These are phyloP conservation scores for Drosophila affinis DNA, from an alignment of 2,888 invertebrate genomes.

Conservation along the genomic window DNA sequence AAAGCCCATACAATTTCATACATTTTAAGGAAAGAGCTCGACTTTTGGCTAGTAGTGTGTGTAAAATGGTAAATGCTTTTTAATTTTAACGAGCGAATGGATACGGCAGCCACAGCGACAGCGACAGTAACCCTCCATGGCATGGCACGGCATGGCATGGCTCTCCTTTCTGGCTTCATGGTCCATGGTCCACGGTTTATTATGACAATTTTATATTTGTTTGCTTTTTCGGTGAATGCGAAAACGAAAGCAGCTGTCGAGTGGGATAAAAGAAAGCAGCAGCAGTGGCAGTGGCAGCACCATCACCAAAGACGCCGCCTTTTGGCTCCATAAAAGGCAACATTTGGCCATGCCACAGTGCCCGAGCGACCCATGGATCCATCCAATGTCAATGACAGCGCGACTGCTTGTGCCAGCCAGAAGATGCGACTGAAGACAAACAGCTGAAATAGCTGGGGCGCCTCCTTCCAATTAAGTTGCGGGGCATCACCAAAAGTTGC, in stretches of 20 bases:
- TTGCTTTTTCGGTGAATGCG: constrained; percentile 50
- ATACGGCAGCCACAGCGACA: background rate
- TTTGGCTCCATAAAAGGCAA: constrained; percentile 67
- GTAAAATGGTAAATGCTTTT: constrained; percentile 58
- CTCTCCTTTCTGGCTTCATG: constrained; percentile 1
- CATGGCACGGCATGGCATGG: constrained; percentile 16
- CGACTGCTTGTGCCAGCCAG: constrained; percentile 10
- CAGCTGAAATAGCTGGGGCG: constrained; percentile 8
- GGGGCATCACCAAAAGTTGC: constrained; percentile 51
- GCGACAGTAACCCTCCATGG: constrained; percentile 15
- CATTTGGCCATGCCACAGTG: constrained; percentile 17
- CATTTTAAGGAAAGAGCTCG: constrained; percentile 32
- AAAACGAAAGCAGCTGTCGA: constrained; percentile 61
- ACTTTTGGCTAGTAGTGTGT: constrained; percentile 11
- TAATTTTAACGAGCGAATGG: constrained; percentile 71
- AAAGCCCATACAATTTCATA: constrained; percentile 53
- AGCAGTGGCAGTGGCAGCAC: constrained; percentile 6
- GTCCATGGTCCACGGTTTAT: constrained; percentile 53
- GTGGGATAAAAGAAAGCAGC: constrained; percentile 38
- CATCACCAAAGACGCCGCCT: constrained; percentile 60
- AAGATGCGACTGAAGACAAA: background rate
- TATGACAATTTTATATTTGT: constrained; percentile 71
- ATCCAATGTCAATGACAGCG: constrained; percentile 69
- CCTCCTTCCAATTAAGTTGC: constrained; percentile 52
- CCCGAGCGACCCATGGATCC: constrained; percentile 7